Conservation (phyloP, 2,113 vertebrate genomes). For the Neogale vison region DNA sequence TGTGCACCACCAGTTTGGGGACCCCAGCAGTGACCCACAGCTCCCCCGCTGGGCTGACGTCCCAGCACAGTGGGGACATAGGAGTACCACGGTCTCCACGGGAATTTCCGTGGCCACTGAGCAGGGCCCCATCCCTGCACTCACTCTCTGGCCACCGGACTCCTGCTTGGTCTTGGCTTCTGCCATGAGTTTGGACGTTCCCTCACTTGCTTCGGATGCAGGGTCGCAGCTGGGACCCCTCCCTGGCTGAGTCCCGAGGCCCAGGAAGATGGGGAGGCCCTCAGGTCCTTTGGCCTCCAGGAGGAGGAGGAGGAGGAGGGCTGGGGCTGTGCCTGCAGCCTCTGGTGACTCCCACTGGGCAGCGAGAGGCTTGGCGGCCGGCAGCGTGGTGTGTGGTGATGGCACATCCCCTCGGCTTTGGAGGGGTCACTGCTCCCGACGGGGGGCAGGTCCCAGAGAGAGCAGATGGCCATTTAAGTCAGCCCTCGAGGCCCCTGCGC, state of each 20-base stretch:
- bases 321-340: background rate
- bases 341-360: background rate
- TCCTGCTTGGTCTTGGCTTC: background rate
- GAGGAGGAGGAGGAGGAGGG: background rate
- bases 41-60: background rate
- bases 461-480: background rate
- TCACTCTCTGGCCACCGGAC: background rate
- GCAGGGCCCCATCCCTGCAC: background rate
- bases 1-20: background rate
- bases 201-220: background rate
- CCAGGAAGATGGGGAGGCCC: background rate
- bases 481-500: background rate
- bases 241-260: background rate
- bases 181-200: background rate
- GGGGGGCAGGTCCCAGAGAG: background rate
- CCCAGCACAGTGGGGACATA: background rate
- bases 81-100: background rate
- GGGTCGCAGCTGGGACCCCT: background rate
- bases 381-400: background rate
- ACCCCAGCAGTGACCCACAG: background rate
- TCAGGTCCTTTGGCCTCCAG: background rate
- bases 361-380: background rate
- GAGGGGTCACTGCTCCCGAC: background rate
- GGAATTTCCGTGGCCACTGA: background rate
- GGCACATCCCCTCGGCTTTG: background rate